A percentile compares a stretch with the other conserved stretches of the same genome.
These are phyloP conservation scores for Lophius americanus DNA, from an alignment of 2,797 vertebrate genomes.

Conservation along the genomic window DNA sequence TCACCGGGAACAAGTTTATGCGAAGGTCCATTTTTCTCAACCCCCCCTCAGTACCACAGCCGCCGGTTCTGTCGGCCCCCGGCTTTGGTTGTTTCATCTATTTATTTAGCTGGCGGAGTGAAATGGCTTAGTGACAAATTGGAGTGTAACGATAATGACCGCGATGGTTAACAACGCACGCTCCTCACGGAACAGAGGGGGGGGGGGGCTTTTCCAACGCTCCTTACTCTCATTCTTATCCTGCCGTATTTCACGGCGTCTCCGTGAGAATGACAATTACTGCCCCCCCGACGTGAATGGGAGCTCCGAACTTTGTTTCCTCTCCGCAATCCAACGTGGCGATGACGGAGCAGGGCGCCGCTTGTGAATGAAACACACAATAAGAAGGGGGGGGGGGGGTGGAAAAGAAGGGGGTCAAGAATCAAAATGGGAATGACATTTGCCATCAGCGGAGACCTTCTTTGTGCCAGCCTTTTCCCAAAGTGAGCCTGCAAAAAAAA, in stretches of 20 bases:
- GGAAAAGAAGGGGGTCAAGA: slow-evolving; percentile 68
- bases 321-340: slow-evolving; percentile 48
- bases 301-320: slow-evolving; percentile 62
- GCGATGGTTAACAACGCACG: slow-evolving; percentile 72
- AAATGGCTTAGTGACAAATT: slow-evolving; percentile 79
- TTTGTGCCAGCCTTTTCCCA: slow-evolving; percentile 66
- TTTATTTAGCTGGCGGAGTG: slow-evolving; percentile 72
- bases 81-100: slow-evolving; percentile 58
- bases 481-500: slow-evolving; percentile 37
- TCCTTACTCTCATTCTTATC: slow-evolving; percentile 72
- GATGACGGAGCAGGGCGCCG: slow-evolving; percentile 35
- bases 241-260: slow-evolving; percentile 66
- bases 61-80: slow-evolving; percentile 45
- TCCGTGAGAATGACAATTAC: slow-evolving; percentile 68
- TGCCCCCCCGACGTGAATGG: slow-evolving; percentile 57
- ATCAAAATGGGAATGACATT: slow-evolving; percentile 82
- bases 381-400: slow-evolving; percentile 23
- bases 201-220: slow-evolving; percentile 56
- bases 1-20: slow-evolving; percentile 19
- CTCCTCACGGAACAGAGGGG: slow-evolving; percentile 63
- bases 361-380: slow-evolving; percentile 51
- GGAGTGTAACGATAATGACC: slow-evolving; percentile 74
- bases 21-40: slow-evolving; percentile 39
- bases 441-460: slow-evolving; percentile 69
- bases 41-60: slow-evolving; percentile 4